Base-by-base conservation (phyloP, 2,797 vertebrate genomes). In the Pteronotus mesoamericanus region DNA sequence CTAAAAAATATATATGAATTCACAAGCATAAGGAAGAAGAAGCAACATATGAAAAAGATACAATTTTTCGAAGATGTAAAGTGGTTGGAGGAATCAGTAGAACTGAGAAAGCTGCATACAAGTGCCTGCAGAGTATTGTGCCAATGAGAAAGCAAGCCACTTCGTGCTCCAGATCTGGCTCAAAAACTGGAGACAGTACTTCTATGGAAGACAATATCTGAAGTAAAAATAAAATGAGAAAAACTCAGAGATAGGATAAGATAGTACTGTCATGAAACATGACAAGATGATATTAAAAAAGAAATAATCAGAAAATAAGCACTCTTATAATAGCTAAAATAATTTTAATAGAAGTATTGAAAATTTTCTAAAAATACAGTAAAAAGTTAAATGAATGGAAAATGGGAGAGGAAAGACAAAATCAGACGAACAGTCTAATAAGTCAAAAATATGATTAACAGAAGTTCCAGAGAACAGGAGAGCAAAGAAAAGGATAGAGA, bases 221-320 rank as follows among this genome's bases (percentile, higher is more conserved):
- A 93, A 72, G 21, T 95, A 91, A 94, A 91, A 74, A n/a, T 89
- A 42, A 39, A 89, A 61, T 59, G 94, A n/a, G 57, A n/a, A 85
- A 57, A 78, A 71, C 16, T 94, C 21, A 77, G 32, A 72, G 26
- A 66, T 59, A 87, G 16, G 66, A n/a, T 61, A 91, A 93, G 42
- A 79, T 83, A 77, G 24, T 42, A 39, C 29, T 86, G 94, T 15
- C 9, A 80, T 79, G 74, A 96, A 95, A 93, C n/a, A 86, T 93
- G 32, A 69, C 22, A 89, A 37, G 9, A 77, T 80, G 53, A 39
- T 80, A 57, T 86, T 86, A 55, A 91, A 66, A 92, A 93, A 69
- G 9, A 10, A 91, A 79, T 87, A 89, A 87, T 75, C 18, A 82
- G 68, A 82, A 26, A 89, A 68, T 92, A 79, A 92, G 14, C 1